These are phyloP conservation scores for Scolanthus callimorphus DNA, from an alignment of 92 coral and sea anemone genomes.

Conservation along the genomic window DNA sequence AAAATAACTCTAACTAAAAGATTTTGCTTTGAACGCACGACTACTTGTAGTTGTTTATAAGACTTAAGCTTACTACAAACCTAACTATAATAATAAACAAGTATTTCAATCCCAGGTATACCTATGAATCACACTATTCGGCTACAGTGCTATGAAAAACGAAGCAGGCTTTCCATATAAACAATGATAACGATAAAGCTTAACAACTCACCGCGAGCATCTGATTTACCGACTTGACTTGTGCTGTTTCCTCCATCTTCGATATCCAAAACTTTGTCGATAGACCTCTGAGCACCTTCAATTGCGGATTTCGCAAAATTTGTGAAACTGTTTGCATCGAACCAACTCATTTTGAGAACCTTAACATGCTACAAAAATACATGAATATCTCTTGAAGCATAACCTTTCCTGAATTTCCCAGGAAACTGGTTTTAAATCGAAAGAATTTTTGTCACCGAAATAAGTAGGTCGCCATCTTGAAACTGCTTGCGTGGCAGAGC, in stretches of 20 bases:
- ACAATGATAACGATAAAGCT: too few species aligned
- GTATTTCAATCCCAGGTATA: too few species aligned
- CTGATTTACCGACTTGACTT: conserved; percentile 1
- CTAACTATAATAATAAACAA: too few species aligned
- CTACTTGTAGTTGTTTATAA: too few species aligned
- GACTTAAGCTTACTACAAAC: too few species aligned
- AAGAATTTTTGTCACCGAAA: not conserved
- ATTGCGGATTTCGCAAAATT: conserved; percentile 82
- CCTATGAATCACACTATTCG: too few species aligned
- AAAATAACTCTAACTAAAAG: too few species aligned
- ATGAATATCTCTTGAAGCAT: not conserved
- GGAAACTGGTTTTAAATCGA: conserved; percentile 10
- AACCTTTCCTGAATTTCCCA: conserved; percentile 14
- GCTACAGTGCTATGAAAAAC: too few species aligned
- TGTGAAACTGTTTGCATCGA: conserved; percentile 73
- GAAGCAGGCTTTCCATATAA: too few species aligned
- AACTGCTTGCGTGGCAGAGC: conserved; percentile 2
- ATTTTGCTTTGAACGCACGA: too few species aligned
- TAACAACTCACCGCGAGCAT: too few species aligned
- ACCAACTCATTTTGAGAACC: conserved; percentile 76
- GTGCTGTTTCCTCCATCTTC: conserved; percentile 33
- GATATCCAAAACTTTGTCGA: conserved; percentile 91
- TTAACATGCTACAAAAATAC: not conserved
- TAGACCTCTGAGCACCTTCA: conserved; percentile 88
- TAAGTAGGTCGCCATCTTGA: conserved; percentile 47